These are phyloP conservation scores for Nomia melanderi DNA, from an alignment of 1,140 invertebrate species.

Conservation along the genomic window DNA sequence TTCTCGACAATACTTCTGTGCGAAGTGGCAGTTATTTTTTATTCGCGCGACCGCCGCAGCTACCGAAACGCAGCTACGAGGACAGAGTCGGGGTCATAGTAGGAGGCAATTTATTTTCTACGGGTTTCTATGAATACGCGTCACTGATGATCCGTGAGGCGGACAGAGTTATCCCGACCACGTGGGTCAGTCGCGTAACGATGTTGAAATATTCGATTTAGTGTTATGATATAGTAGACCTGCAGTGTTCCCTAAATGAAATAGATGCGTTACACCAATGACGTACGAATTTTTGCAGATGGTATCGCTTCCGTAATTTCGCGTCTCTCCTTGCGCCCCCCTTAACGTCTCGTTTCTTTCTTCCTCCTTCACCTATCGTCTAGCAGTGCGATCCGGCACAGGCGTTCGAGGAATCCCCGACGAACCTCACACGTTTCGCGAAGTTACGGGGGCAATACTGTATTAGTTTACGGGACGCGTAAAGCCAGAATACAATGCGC, in stretches of 20 bases:
- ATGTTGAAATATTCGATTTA: conserved; percentile 13
- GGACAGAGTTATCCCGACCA: not conserved
- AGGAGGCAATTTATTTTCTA: conserved; percentile 34
- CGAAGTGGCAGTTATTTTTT: conserved; percentile 18
- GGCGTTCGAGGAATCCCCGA: no score
- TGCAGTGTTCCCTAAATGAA: conserved; percentile 10
- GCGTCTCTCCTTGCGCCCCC: no score
- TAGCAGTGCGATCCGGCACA: no score
- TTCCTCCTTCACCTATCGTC: no score
- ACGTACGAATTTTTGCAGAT: no score
- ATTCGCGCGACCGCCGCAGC: conserved; percentile 4
- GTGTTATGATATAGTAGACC: not conserved
- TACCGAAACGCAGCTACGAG: not conserved
- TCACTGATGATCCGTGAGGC: conserved; percentile 1
- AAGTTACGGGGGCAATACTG: no score
- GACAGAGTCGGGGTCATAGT: not conserved
- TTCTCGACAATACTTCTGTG: conserved; percentile 29
- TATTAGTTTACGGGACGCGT: not conserved
- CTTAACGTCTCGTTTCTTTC: no score
- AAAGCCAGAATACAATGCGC: not conserved
- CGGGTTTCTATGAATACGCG: conserved; percentile 10
- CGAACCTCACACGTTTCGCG: no score
- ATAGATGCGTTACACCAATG: not conserved
- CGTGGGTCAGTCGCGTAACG: conserved; percentile 4
- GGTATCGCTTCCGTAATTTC: no score